A percentile compares a stretch with the other conserved stretches of the same genome.
Conservation (phyloP, 1,140 invertebrate species). For the Antheraea pernyi region DNA sequence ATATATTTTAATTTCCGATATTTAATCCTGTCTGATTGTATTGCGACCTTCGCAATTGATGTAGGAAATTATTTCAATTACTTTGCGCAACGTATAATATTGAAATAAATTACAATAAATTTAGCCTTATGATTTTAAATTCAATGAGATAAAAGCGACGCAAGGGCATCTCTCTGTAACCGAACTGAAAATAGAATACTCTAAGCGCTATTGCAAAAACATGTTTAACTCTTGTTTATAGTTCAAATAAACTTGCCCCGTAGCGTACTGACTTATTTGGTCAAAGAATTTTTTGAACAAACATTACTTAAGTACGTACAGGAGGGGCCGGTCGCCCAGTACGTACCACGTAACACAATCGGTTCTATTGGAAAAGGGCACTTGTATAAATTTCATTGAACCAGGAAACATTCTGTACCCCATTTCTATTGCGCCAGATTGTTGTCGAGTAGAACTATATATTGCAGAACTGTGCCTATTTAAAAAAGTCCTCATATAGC, state of each 20-base stretch:
- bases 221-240: no score
- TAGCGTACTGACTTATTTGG: no score
- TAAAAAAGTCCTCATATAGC: no score
- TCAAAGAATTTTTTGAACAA: conserved; percentile 15
- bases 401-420: conserved; percentile 9
- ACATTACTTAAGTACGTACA: conserved; percentile 23
- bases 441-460: conserved; percentile 1
- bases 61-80: conserved; percentile 23
- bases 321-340: not conserved
- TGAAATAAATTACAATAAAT: no score
- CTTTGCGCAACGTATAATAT: no score
- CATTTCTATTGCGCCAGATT: not conserved
- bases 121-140: no score
- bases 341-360: conserved; percentile 15
- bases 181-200: no score
- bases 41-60: conserved; percentile 19
- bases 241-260: no score
- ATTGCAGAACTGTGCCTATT: no score
- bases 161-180: no score
- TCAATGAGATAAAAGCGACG: no score
- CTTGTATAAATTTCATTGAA: conserved; percentile 39
- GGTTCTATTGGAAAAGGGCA: conserved; percentile 28
- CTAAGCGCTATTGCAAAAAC: no score
- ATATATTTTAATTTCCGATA: conserved; percentile 31
- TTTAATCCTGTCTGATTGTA: conserved; percentile 27